Percentiles rank a stretch among this genome's conserved stretches.
phyloP scores from a whole-genome alignment of 2,888 invertebrate genomes.

The Chrysolina americana region DNA sequence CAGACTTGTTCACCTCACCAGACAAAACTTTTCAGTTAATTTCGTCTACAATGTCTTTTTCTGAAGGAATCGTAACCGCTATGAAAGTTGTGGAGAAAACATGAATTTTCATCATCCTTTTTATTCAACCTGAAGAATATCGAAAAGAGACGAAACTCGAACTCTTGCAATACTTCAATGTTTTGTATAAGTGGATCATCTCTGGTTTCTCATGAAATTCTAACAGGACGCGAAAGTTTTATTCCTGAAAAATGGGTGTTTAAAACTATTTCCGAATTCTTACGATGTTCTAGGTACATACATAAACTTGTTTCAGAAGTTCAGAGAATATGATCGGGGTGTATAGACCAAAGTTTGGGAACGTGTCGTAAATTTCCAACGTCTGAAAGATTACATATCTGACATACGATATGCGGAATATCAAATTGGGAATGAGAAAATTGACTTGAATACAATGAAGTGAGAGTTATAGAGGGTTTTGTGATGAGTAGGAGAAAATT shows the following conservation, averaged over 20 bases:
- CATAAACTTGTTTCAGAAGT: constrained; percentile 48
- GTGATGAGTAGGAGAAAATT: too few relatives aligned
- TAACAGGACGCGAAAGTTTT: constrained; percentile 22
- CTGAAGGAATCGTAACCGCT: too few relatives aligned
- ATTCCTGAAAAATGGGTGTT: constrained; percentile 32
- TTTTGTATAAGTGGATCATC: constrained; percentile 20
- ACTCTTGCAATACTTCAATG: not conserved
- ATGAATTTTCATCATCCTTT: too few relatives aligned
- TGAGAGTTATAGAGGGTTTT: too few relatives aligned
- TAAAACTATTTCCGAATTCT: constrained; percentile 57
- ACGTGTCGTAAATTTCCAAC: constrained; percentile 60
- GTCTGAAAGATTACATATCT: constrained; percentile 32
- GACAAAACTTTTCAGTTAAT: too few relatives aligned
- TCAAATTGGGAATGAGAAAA: not conserved
- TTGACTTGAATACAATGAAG: not conserved
- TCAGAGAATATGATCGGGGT: constrained; percentile 57
- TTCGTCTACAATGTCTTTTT: too few relatives aligned
- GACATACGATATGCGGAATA: constrained; percentile 7
- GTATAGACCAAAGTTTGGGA: constrained; percentile 54
- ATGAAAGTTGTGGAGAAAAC: too few relatives aligned
- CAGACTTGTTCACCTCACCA: too few relatives aligned
- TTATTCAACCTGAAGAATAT: too few relatives aligned
- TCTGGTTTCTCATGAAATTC: not conserved
- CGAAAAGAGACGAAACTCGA: not conserved
- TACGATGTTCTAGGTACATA: constrained; percentile 48